A percentile compares a stretch with the other conserved stretches of the same genome.
Conservation (phyloP, 2,797 vertebrate species). For the Oryzias dopingdopingensis region DNA sequence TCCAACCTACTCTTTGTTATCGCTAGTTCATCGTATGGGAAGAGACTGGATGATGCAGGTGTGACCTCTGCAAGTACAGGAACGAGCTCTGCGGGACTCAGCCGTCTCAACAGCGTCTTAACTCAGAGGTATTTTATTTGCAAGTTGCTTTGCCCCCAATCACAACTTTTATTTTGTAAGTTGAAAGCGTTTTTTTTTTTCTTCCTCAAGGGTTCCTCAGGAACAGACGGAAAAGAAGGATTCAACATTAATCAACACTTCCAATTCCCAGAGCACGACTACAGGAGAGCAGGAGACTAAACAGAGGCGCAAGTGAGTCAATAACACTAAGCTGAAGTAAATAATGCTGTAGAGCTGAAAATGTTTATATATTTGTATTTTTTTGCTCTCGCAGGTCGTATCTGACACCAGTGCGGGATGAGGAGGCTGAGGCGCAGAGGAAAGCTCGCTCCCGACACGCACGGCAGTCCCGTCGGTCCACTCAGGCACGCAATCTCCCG, state of each 20-base stretch:
- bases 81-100: slow-evolving; percentile 68
- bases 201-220: slow-evolving; percentile 71
- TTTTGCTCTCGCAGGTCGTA: slow-evolving; percentile 73
- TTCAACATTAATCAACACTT: slow-evolving; percentile 53
- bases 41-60: slow-evolving; percentile 77
- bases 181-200: slow-evolving; percentile 1
- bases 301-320: slow-evolving; percentile 83
- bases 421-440: slow-evolving; percentile 85
- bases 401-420: slow-evolving; percentile 84
- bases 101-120: slow-evolving; percentile 73
- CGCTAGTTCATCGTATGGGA: slow-evolving; percentile 80
- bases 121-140: slow-evolving; percentile 67
- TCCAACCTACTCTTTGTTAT: not conserved
- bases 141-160: not conserved
- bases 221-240: slow-evolving; percentile 79
- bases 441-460: slow-evolving; percentile 85
- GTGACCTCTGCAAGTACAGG: slow-evolving; percentile 74
- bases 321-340: not conserved
- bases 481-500: slow-evolving; percentile 72
- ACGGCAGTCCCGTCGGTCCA: slow-evolving; percentile 84
- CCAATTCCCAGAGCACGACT: slow-evolving; percentile 54
- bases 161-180: not conserved
- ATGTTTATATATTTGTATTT: not conserved
- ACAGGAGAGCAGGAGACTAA: slow-evolving; percentile 76
- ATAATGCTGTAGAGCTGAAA: slow-evolving; percentile 2